These are phyloP conservation scores for Tryphoninae sp. DNA, from an alignment of 2,888 invertebrate genomes.

Conservation along the genomic window DNA sequence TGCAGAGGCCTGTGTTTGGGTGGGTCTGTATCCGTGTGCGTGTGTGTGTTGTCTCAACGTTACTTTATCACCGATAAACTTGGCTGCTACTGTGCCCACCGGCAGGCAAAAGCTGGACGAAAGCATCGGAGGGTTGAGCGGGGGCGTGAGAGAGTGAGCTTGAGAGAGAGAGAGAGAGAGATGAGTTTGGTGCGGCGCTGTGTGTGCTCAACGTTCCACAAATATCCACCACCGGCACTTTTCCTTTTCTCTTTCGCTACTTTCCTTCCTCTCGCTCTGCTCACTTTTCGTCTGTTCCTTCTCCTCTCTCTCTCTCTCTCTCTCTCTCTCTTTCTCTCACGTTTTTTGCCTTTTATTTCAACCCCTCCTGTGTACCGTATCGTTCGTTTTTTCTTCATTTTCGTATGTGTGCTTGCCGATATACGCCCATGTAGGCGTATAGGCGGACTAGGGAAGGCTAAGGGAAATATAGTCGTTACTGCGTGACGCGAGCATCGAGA, in stretches of 20 bases:
- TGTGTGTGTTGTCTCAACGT: slow-evolving; percentile 58
- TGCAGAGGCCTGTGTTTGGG: slow-evolving; percentile 39
- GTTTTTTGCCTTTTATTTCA: slow-evolving; percentile 31
- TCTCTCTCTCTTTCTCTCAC: too few species aligned
- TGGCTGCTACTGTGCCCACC: slow-evolving; percentile 38
- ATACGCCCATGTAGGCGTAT: background rate
- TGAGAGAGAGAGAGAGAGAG: slow-evolving; percentile 24
- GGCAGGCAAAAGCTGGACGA: slow-evolving; percentile 21
- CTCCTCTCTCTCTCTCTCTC: too few species aligned
- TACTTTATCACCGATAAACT: slow-evolving; percentile 62
- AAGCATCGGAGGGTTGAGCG: slow-evolving; percentile 14
- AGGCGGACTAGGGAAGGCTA: background rate
- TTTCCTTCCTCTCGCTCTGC: background rate
- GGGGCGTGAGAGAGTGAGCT: slow-evolving; percentile 39
- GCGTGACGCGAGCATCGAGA: background rate
- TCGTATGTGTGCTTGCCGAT: background rate
- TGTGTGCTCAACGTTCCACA: slow-evolving; percentile 53
- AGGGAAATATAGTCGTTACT: slow-evolving; percentile 40
- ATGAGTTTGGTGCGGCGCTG: background rate
- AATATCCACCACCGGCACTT: slow-evolving; percentile 52
- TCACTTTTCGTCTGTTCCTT: background rate
- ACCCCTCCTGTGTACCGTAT: slow-evolving; percentile 17
- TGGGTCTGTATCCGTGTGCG: background rate
- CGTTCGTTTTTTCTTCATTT: slow-evolving; percentile 1
- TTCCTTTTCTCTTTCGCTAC: slow-evolving; percentile 36